Evolutionary conservation across 2,888 invertebrate species (phyloP).

Genomic region (Drosophila monieri): DNA sequence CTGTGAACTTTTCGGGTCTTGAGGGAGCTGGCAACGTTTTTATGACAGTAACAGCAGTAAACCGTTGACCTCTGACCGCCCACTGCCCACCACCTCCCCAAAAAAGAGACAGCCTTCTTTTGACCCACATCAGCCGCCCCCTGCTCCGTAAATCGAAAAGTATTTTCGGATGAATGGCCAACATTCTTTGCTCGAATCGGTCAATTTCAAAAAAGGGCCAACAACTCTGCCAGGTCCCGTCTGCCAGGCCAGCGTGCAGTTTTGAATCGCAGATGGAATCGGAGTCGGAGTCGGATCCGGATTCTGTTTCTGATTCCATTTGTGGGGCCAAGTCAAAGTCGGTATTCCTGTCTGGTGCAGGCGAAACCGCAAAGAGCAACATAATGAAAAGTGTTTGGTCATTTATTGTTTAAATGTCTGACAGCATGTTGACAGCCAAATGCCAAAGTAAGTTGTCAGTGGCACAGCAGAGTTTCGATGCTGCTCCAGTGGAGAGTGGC

Average conservation of each 20-base stretch:
- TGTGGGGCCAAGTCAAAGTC: conserved; percentile 32
- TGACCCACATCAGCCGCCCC: conserved; percentile 69
- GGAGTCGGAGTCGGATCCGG: neutral
- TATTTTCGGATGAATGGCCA: conserved; percentile 35
- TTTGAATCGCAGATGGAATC: neutral
- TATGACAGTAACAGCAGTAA: conserved; percentile 78
- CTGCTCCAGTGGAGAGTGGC: neutral
- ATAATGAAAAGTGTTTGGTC: conserved; percentile 79
- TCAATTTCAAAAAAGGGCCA: conserved; percentile 21
- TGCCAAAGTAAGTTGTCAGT: conserved; percentile 78
- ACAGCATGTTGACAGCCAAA: conserved; percentile 79
- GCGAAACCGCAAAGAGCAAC: conserved; percentile 73
- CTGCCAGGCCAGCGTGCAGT: neutral
- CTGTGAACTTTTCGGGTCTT: conserved; percentile 9
- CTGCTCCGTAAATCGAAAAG: conserved; percentile 16
- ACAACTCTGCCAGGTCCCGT: conserved; percentile 1
- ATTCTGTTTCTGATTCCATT: conserved; percentile 10
- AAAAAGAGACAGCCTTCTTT: conserved; percentile 12
- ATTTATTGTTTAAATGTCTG: conserved; percentile 77
- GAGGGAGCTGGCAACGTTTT: conserved; percentile 67
- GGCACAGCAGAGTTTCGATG: conserved; percentile 22
- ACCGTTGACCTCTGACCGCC: conserved; percentile 67
- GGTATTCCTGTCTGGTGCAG: conserved; percentile 47
- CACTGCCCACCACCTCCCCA: conserved; percentile 5
- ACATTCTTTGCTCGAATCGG: conserved; percentile 37